Base-by-base conservation (phyloP, 2,888 invertebrate genomes). In the Lymantria monacha region DNA sequence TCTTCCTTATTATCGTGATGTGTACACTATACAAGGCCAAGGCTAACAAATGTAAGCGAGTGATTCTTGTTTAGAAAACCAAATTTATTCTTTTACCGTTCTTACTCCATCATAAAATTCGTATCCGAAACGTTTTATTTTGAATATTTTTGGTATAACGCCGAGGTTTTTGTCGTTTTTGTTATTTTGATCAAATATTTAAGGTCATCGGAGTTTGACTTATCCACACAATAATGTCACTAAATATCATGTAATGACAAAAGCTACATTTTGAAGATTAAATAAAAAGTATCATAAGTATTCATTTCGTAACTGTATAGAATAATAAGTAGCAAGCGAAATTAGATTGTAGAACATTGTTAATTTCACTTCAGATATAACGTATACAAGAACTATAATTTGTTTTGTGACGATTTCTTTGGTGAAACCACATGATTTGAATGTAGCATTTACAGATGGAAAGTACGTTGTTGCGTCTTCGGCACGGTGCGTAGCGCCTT, bases 21-120 rank as follows among this genome's bases (percentile, higher is more conserved):
- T 74, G 70, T 74, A 73, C 72, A 67, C 71, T 67, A 59, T 63
- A 66, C 80, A 82, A 83, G 83, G 84, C 82, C 85, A 84, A 83
- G 83, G 85, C 71, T 80, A 72, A 72, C 66, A 66, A 75, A 70
- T 72, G 62, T 63, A 66, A 63, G 65, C 73, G 56, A 58, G 63
- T 68, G 63, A 66, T 61, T 65, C 64, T 74, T 69, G 64, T 70
- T 70, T 66, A 59, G 61, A 58, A 70, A 75, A 73, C 55, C 53
- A 63, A 70, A 69, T 69, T 61, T 58, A 62, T 66, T 62, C 42
- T 53, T 67, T 50, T 59, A 57, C 55, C 57, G 58, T 64, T 63
- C 60, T 54, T 59, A 61, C 62, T 54, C 52, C 46, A 53, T 60
- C 59, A 53, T 57, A 57, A 66, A 60, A 64, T 53, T 63, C 57